A percentile compares a stretch with the other conserved stretches of the same genome.
phyloP scores from a whole-genome alignment of 2,797 vertebrate species.

The Chrosomus eos region DNA sequence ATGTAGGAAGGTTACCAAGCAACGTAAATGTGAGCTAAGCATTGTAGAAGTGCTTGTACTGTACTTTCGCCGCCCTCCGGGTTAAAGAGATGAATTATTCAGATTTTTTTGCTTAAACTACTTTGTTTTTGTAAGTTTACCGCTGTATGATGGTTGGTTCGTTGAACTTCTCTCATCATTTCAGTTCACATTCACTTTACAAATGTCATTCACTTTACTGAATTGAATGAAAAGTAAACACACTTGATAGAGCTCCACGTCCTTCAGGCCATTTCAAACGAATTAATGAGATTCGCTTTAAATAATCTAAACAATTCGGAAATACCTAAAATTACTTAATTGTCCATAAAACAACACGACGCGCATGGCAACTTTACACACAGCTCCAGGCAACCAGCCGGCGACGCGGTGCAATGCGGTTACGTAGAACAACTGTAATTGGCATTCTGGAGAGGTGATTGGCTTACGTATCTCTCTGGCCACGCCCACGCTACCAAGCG shows the following conservation, averaged over 20 bases:
- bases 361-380: slow-evolving; percentile 56
- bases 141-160: background rate
- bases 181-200: background rate
- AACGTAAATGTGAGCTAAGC: background rate
- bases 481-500: slow-evolving; percentile 31
- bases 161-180: background rate
- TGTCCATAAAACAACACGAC: slow-evolving; percentile 55
- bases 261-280: background rate
- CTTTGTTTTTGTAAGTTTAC: background rate
- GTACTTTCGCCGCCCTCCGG: background rate
- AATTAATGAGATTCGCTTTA: background rate
- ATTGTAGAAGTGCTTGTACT: background rate
- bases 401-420: slow-evolving; percentile 21
- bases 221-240: background rate
- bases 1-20: background rate
- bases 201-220: too few species aligned
- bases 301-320: background rate
- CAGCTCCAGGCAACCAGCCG: slow-evolving; percentile 26
- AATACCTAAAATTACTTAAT: background rate
- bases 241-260: background rate
- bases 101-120: background rate
- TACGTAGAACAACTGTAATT: background rate
- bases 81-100: background rate
- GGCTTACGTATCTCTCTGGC: background rate
- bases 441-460: slow-evolving; percentile 21